These are phyloP conservation scores for Coreoperca whiteheadi DNA, from an alignment of 2,113 vertebrate species.

Conservation along the genomic window DNA sequence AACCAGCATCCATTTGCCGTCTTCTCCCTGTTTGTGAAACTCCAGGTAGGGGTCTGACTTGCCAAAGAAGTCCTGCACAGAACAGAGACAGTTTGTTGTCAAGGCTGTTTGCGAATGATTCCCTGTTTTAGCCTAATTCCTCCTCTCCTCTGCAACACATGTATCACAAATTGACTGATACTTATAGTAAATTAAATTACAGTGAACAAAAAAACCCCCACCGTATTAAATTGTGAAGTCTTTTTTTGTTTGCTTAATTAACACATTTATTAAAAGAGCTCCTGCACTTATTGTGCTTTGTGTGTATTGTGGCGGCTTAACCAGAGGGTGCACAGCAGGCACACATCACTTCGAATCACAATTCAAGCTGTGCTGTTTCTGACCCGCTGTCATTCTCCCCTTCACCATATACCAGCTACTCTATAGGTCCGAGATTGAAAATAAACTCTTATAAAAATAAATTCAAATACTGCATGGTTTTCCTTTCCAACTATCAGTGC, in stretches of 20 bases:
- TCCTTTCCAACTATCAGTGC: conserved; percentile 2
- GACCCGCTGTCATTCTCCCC: conserved; percentile 3
- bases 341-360: conserved; percentile 19
- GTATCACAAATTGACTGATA: background rate
- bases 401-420: background rate
- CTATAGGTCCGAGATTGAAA: background rate
- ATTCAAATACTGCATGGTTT: background rate
- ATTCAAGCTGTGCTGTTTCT: conserved; percentile 20
- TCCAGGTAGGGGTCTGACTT: conserved; percentile 99
- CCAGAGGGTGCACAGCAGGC: conserved; percentile 21
- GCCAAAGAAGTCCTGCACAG: conserved; percentile 94
- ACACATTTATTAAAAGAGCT: background rate
- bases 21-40: conserved; percentile 94
- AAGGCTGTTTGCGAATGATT: background rate
- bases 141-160: background rate
- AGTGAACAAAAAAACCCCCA: background rate
- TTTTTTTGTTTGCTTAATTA: conserved; percentile 1
- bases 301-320: background rate
- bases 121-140: background rate
- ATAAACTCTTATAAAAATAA: conserved; percentile 10
- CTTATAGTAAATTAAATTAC: background rate
- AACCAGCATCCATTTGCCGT: conserved; percentile 98
- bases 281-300: background rate
- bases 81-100: background rate
- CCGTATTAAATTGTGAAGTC: background rate